phyloP scores from a whole-genome alignment of 2,797 vertebrate genomes.

The Hydrophis major region DNA sequence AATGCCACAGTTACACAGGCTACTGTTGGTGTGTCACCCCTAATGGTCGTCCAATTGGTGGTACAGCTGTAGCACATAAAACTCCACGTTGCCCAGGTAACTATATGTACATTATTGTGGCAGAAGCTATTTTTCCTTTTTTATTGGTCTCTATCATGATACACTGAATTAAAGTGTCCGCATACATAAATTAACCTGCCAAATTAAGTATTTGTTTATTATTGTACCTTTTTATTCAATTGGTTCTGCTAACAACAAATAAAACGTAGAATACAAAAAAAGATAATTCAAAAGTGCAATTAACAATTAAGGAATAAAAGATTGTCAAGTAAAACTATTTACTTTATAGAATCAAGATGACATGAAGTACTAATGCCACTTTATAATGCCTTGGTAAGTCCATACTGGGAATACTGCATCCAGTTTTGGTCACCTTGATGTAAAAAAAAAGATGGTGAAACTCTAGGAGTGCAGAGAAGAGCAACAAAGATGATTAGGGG shows the following conservation, averaged over 20 bases:
- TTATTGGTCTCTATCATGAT: not conserved
- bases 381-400: not conserved
- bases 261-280: not conserved
- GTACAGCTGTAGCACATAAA: slow-evolving; percentile 95
- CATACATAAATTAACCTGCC: not conserved
- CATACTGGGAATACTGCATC: not conserved
- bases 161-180: not conserved
- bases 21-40: slow-evolving; percentile 98
- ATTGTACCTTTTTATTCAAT: not conserved
- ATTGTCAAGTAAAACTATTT: not conserved
- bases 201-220: not conserved
- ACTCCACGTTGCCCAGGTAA: slow-evolving; percentile 93
- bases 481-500: not conserved
- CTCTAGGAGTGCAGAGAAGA: not conserved
- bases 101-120: not conserved
- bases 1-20: slow-evolving; percentile 97
- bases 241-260: not conserved
- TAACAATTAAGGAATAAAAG: not conserved
- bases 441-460: not conserved
- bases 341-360: not conserved
- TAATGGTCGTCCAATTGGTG: slow-evolving; percentile 91
- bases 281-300: not conserved
- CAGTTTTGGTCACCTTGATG: not conserved
- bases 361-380: not conserved
- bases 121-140: not conserved